Conservation (phyloP, 2,888 invertebrate species). For the Erebia epiphron region DNA sequence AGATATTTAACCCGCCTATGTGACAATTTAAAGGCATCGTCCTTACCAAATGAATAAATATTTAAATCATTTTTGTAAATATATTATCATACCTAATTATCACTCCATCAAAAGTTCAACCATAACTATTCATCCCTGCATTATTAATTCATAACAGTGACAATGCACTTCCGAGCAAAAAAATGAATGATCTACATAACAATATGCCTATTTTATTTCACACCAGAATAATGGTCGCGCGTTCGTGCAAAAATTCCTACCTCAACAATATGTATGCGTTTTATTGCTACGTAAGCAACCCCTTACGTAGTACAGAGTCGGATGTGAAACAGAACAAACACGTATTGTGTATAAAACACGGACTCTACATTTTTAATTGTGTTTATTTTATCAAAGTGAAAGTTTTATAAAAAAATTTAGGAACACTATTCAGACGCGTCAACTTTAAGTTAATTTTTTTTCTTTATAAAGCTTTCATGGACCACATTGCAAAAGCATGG, state of each 20-base stretch:
- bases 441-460: background rate
- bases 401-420: background rate
- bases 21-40: background rate
- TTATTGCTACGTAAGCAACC: slow-evolving; percentile 51
- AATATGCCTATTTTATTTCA: slow-evolving; percentile 48
- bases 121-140: slow-evolving; percentile 36
- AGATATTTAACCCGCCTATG: background rate
- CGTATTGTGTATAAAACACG: slow-evolving; percentile 13
- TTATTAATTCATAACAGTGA: slow-evolving; percentile 51
- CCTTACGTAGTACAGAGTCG: slow-evolving; percentile 46
- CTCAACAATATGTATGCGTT: slow-evolving; percentile 51
- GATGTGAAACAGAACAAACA: slow-evolving; percentile 38
- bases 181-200: slow-evolving; percentile 47
- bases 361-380: slow-evolving; percentile 3
- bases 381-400: background rate
- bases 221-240: slow-evolving; percentile 50
- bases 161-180: slow-evolving; percentile 47
- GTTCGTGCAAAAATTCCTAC: slow-evolving; percentile 53
- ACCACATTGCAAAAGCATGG: too few relatives aligned
- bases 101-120: background rate
- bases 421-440: background rate
- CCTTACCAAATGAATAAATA: background rate
- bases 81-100: background rate
- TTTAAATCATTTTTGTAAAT: background rate
- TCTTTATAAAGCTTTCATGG: too few relatives aligned